Evolutionary conservation across 92 coral and sea anemone genomes (phyloP).

Genomic region (Siderastrea siderea): DNA sequence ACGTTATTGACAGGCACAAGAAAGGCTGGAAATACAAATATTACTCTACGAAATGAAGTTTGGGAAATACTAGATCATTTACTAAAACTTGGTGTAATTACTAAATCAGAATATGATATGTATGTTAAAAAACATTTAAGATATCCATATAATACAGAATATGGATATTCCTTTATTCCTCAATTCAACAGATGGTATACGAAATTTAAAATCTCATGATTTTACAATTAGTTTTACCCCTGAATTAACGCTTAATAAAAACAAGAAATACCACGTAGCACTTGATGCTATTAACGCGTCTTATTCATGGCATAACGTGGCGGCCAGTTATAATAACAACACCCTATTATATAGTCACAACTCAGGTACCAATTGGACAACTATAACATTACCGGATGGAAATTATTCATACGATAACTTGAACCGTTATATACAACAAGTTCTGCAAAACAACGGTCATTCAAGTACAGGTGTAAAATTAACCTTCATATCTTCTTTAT

Average conservation of each 20-base stretch:
- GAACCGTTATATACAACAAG: not conserved
- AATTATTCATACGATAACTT: constrained; percentile 4
- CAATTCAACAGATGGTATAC: constrained; percentile 13
- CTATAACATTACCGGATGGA: constrained; percentile 25
- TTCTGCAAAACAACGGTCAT: not conserved
- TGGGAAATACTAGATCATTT: constrained; percentile 7
- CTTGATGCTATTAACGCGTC: not conserved
- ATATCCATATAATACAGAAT: not conserved
- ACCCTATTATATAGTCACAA: too few relatives aligned
- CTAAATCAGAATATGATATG: not conserved
- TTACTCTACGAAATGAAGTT: constrained; percentile 8
- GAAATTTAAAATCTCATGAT: constrained; percentile 8
- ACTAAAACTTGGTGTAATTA: constrained; percentile 1
- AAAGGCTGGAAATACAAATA: not conserved
- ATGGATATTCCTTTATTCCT: constrained; percentile 24
- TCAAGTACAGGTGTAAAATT: not conserved
- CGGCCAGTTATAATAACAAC: not conserved
- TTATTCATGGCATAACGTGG: constrained; percentile 22
- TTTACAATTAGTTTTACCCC: not conserved
- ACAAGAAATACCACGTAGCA: constrained; percentile 16
- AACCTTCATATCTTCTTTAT: not conserved
- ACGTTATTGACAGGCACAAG: constrained; percentile 8
- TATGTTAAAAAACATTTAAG: not conserved
- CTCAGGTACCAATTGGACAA: not conserved
- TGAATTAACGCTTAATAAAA: not conserved